These are phyloP conservation scores for Propithecus deckenii DNA, from an alignment of 2,797 vertebrate species.

Conservation along the genomic window DNA sequence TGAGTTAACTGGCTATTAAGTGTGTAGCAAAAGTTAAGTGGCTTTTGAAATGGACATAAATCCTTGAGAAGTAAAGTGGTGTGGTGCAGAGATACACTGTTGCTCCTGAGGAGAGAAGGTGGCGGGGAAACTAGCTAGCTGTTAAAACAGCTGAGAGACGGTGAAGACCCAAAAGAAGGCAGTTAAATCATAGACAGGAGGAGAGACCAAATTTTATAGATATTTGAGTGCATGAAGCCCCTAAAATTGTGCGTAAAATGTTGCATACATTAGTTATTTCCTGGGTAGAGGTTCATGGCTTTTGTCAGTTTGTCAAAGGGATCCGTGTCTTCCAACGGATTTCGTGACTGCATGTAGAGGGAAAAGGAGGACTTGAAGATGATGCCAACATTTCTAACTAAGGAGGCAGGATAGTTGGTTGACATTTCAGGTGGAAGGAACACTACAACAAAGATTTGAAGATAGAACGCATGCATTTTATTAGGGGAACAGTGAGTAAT, in stretches of 20 bases:
- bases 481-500: background rate
- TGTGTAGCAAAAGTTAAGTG: background rate
- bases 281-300: background rate
- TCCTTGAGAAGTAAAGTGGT: background rate
- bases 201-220: background rate
- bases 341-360: background rate
- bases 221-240: background rate
- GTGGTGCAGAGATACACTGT: background rate
- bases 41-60: background rate
- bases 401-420: background rate
- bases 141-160: background rate
- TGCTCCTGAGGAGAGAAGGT: background rate
- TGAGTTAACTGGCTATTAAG: background rate
- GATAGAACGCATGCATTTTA: background rate
- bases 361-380: background rate
- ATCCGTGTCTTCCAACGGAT: background rate
- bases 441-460: background rate
- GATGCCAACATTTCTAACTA: background rate
- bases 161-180: background rate
- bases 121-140: background rate
- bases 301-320: background rate
- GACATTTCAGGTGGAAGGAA: constrained; percentile 27
- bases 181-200: background rate
- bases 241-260: background rate
- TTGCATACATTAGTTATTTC: background rate